Conservation (phyloP, 37 sponge, comb jelly and placozoan species). For the Cliona cf. orientalis region DNA sequence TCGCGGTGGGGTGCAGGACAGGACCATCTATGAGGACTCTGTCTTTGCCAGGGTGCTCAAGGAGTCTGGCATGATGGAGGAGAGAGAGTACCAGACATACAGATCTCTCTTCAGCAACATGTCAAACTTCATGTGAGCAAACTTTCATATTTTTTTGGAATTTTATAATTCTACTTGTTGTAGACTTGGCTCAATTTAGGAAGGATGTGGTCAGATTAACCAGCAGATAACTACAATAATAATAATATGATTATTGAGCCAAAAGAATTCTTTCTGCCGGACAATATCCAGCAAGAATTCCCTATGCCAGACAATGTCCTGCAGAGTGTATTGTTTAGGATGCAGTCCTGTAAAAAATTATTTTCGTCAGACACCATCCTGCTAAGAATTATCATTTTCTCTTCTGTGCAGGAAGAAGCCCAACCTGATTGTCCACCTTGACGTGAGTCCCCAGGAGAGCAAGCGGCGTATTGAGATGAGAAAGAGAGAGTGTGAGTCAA, state of each 20-base stretch:
- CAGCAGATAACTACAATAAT: too few species aligned
- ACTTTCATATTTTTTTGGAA: background rate
- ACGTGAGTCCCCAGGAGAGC: constrained; percentile 94
- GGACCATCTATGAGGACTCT: constrained; percentile 97
- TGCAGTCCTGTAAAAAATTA: too few species aligned
- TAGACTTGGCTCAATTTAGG: background rate
- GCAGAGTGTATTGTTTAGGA: too few species aligned
- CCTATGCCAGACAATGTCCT: too few species aligned
- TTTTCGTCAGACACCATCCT: too few species aligned
- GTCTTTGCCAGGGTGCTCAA: constrained; percentile 93
- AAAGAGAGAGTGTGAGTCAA: constrained; percentile 87
- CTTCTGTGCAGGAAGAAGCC: constrained; percentile 91
- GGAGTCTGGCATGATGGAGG: constrained; percentile 92
- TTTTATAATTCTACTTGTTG: background rate
- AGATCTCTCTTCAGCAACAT: constrained; percentile 95
- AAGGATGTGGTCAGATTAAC: background rate
- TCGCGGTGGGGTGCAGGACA: constrained; percentile 93
- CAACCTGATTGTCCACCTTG: constrained; percentile 95
- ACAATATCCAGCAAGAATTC: too few species aligned
- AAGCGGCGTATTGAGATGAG: constrained; percentile 83
- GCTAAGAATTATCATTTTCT: too few species aligned
- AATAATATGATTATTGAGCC: too few species aligned
- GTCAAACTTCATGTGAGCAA: constrained; percentile 95
- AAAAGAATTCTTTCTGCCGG: too few species aligned
- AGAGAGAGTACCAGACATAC: constrained; percentile 92